Evolutionary conservation across 1,140 invertebrate species (phyloP), one percentile per base, ranked within the genome.

Genomic region (Drosophila novamexicana): DNA sequence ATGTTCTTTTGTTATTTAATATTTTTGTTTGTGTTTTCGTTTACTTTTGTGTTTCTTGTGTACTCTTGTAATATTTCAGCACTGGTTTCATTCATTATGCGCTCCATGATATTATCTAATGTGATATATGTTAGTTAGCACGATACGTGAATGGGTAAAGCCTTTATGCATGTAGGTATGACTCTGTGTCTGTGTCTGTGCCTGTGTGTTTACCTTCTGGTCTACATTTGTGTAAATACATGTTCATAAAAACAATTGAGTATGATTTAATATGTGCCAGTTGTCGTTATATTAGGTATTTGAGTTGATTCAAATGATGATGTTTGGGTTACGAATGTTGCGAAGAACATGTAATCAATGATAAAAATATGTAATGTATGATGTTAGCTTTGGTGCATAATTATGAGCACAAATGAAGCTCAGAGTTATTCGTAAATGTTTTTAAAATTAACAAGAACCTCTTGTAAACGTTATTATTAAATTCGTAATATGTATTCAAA

Each of bases 261-360:
- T 69, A 58, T 81, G 12, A 42, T 70, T 82, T 50, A 79, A 80
- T 88, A 83, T 89, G 80, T 88, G 75, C 68, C 61, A 62, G 76
- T 86, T 88, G 57, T 40, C 53, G 50, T 16, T 66, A 7, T 45
- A 45, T 40, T 37, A 52, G 29, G 53, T 63, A 59, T 57, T 34
- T n/a, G 42, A 57, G 44, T 59, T 12, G 45, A 70, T 62, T 82
- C 37, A 82, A 88, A 83, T 86, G 82, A 88, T 86, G 76, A 88
- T 82, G 71, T 76, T 71, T 61, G 54, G 64, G 44, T 75, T 78
- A 57, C 63, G 62, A 71, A 59, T 16, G n/a, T 45, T 22, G 22
- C 22, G 22, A 74, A 77, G 81, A 85, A 72, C 70, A 68, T 67
- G 78, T 82, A 71, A 74, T 69, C 82, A 75, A 86, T 34, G 57